phyloP scores from a whole-genome alignment of 2,113 vertebrate genomes.

The Mohoua ochrocephala region DNA sequence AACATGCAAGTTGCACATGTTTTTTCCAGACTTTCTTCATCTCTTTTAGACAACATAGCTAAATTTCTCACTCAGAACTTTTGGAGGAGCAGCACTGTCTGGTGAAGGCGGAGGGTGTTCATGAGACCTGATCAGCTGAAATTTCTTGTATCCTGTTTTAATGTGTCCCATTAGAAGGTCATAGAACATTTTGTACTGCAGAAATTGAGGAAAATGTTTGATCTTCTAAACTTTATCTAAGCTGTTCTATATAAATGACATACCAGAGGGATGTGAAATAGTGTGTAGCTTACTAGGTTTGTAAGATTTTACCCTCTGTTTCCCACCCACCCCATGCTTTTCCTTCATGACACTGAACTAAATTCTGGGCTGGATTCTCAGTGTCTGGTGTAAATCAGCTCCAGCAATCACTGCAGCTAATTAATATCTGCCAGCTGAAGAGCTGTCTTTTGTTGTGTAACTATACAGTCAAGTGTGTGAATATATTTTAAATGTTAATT shows the following conservation, averaged over 20 bases:
- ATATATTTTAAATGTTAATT: not conserved
- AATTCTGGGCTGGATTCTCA: conserved; percentile 23
- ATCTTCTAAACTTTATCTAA: conserved; percentile 1
- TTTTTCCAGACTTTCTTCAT: not conserved
- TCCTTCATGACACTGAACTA: not conserved
- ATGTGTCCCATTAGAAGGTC: conserved; percentile 26
- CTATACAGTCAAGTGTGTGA: conserved; percentile 1
- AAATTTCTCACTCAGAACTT: conserved; percentile 24
- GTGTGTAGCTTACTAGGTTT: not conserved
- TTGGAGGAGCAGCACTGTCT: not conserved
- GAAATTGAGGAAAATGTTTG: not conserved
- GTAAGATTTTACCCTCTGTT: not conserved
- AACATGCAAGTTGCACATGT: not conserved
- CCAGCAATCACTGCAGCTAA: not conserved
- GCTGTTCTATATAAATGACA: not conserved
- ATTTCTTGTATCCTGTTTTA: conserved; percentile 1
- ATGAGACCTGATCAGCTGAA: not conserved
- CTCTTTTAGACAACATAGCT: not conserved
- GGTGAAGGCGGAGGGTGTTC: not conserved
- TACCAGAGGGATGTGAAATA: not conserved
- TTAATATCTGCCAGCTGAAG: conserved; percentile 19
- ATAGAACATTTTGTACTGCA: not conserved
- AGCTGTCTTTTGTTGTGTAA: conserved; percentile 16
- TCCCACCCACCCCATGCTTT: not conserved
- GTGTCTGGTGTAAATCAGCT: conserved; percentile 8